Evolutionary conservation across 1,140 invertebrate species (phyloP), one percentile per base, ranked within the genome.

Genomic region (Pristionchus pacificus): DNA sequence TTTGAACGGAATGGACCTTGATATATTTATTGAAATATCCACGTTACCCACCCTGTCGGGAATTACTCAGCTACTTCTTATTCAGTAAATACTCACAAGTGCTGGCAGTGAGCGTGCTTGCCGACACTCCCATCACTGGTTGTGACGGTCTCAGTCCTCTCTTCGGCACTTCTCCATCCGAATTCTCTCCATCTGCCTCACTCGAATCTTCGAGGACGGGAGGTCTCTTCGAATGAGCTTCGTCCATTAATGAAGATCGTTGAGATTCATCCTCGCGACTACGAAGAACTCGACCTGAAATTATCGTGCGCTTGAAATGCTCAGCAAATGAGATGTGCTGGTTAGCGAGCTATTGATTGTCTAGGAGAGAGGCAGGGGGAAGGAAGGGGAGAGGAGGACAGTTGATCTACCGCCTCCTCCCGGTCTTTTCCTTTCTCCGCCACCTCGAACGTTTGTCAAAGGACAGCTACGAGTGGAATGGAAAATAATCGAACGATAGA

Each of bases 181-280:
- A 70, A 32, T 64, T 65, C 55, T 76, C 73, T 14, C 57, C 72
- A 64, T 71, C 73, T 19, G 74, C 73, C 58, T 70, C 74, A 15
- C 61, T 71, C 49, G 74, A 76, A 38, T 15, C 38, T n/a, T n/a
- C n/a, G n/a, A n/a, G n/a, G n/a, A n/a, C 66, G 60, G 63, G 55
- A 10, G 32, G 31, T 6, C 32, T 33, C n/a, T 65, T 38, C n/a
- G 10, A 30, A n/a, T n/a, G n/a, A 59, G 65, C 65, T 10, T 76
- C 74, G 69, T 74, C 75, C 75, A 76, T 76, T 30, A 76, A 38
- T 2, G 75, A 76, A 24, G 75, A 76, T n/a, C 75, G 67, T 60
- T 76, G 75, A 55, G 68, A 71, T 32, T 76, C 75, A 57, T 75
- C 71, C 58, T 76, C 75, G 1, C 64, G 62, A 64, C 64, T 68